Percentiles rank a stretch among this genome's conserved stretches.
These are phyloP conservation scores for Tanytarsus gracilentus DNA, from an alignment of 2,888 invertebrate species.

Conservation along the genomic window DNA sequence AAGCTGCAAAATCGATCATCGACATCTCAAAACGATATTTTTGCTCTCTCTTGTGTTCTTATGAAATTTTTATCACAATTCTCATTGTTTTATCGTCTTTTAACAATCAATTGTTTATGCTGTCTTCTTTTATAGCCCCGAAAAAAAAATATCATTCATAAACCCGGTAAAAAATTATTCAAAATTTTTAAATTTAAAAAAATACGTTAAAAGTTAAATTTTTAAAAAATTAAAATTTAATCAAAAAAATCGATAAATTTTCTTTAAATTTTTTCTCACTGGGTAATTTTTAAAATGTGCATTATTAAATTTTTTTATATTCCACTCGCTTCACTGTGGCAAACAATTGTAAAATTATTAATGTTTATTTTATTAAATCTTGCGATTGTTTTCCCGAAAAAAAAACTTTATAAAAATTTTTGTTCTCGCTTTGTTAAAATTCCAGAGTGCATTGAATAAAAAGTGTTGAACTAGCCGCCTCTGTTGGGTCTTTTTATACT, in stretches of 20 bases:
- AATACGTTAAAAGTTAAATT: not conserved
- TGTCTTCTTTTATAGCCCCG: not conserved
- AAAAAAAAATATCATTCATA: not conserved
- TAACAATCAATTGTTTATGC: conserved; percentile 16
- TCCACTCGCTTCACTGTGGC: too few relatives aligned
- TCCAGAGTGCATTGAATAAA: too few relatives aligned
- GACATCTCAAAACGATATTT: conserved; percentile 20
- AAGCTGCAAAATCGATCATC: conserved; percentile 21
- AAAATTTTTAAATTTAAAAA: too few relatives aligned
- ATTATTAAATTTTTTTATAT: too few relatives aligned
- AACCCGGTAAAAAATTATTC: too few relatives aligned
- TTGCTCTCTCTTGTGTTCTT: conserved; percentile 15
- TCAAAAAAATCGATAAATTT: too few relatives aligned
- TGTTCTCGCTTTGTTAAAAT: not conserved
- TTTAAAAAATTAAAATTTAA: not conserved
- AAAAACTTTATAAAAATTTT: not conserved
- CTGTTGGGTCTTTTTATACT: not conserved
- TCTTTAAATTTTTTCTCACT: too few relatives aligned
- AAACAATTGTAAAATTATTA: not conserved
- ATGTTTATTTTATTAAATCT: not conserved
- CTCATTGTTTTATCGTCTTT: conserved; percentile 22
- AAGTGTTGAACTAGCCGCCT: conserved; percentile 22
- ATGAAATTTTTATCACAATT: conserved; percentile 26
- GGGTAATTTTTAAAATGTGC: not conserved
- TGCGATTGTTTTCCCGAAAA: not conserved